Percentiles rank a stretch among this genome's conserved stretches.
Conservation (phyloP, 2,797 vertebrate species). For the Rhodeus uyekii region DNA sequence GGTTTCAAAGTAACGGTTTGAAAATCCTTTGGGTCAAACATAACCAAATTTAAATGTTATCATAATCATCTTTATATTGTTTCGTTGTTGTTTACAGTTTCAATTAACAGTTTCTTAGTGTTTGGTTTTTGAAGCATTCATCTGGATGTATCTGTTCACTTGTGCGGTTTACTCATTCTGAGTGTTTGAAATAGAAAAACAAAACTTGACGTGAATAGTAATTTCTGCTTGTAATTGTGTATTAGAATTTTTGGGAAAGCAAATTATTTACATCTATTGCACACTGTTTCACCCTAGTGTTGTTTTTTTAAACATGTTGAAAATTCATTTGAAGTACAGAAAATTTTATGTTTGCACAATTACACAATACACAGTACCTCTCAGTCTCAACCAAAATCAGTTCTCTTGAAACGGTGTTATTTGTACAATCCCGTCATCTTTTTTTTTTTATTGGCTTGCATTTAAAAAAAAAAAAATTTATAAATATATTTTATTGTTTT, state of each 20-base stretch:
- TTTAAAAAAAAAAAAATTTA: too few relatives aligned
- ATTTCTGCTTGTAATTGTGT: background rate
- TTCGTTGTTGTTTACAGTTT: conserved; percentile 14
- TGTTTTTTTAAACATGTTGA: background rate
- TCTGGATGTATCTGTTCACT: background rate
- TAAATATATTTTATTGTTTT: too few relatives aligned
- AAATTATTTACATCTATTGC: background rate
- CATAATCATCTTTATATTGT: background rate
- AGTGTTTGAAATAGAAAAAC: background rate
- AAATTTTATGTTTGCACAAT: conserved; percentile 1
- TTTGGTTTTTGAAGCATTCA: background rate
- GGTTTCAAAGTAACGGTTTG: background rate
- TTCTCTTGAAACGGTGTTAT: background rate
- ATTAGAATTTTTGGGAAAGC: background rate
- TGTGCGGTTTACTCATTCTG: background rate
- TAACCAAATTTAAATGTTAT: background rate
- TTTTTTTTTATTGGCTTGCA: background rate
- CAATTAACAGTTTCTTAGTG: background rate
- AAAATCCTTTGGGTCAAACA: background rate
- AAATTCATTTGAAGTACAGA: background rate
- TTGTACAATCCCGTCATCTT: background rate
- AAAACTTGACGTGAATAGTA: background rate
- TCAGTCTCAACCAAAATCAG: background rate
- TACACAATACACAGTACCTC: background rate
- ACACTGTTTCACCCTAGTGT: background rate